Evolutionary conservation across 2,888 invertebrate species (phyloP), one percentile per base, ranked within the genome.

Genomic region (Mimachlamys varia): DNA sequence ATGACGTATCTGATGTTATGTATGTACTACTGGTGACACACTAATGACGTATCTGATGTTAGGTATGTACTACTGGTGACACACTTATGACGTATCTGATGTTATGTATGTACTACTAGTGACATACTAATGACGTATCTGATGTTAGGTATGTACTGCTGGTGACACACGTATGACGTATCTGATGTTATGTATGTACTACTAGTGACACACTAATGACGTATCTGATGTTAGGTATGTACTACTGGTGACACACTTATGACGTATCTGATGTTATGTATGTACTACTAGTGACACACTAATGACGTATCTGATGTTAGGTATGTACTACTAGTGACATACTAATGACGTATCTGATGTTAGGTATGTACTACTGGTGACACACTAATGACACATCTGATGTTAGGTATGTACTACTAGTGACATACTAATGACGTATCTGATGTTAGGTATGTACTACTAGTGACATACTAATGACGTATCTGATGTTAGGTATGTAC

Each of bases 401-500:
- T 44, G 44, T 5, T 44, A 88, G 91, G 91, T 91, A 90, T 76
- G 88, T 49, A 7, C 13, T 44, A 19, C 12, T 53, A 76, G 53
- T 53, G 2, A 53, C 44, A 44, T 7, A 44, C 7, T 44, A 44
- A 3, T 44, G 44, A 44, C 7, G 44, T 44, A 3, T 44, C 4
- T 44, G 44, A 3, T 44, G 44, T 5, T 44, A 88, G 91, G 91
- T 91, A 90, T 76, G 88, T 49, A 7, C 13, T 44, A 19, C 12
- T 53, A 76, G 53, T 53, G 2, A 53, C 44, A 44, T 7, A 44
- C 7, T 44, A 44, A 3, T 44, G 44, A 44, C 7, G 44, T 44
- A 3, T 44, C 4, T 44, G 44, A 3, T 44, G 44, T 5, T 44
- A 88, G 91, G 91, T 91, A 90, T 76, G 88, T 49, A 7, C 13